These are phyloP conservation scores for Podotricha telesiphe DNA, from an alignment of 2,888 invertebrate genomes.

Conservation along the genomic window DNA sequence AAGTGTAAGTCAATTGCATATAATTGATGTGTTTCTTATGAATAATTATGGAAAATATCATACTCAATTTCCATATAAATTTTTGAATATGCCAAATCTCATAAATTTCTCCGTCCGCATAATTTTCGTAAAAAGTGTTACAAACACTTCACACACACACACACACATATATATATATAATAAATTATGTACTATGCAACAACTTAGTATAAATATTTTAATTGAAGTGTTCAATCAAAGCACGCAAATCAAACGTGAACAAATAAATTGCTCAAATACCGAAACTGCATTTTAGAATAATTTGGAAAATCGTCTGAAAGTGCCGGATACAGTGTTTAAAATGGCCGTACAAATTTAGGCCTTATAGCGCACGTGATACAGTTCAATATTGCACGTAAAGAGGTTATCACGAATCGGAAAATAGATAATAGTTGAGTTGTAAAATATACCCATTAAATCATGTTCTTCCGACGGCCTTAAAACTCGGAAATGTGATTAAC, in stretches of 20 bases:
- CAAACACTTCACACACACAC: neutral
- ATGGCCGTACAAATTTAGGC: slow-evolving; percentile 33
- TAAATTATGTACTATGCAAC: neutral
- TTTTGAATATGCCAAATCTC: no score
- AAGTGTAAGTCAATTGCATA: no score
- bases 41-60: no score
- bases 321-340: slow-evolving; percentile 51
- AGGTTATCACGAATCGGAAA: slow-evolving; percentile 75
- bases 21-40: no score
- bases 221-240: slow-evolving; percentile 29
- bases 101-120: no score
- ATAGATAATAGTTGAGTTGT: slow-evolving; percentile 67
- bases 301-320: slow-evolving; percentile 60
- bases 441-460: slow-evolving; percentile 71
- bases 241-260: slow-evolving; percentile 43
- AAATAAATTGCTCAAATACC: slow-evolving; percentile 32
- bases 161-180: neutral
- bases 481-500: slow-evolving; percentile 61
- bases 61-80: no score
- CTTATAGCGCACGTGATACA: slow-evolving; percentile 29
- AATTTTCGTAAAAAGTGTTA: no score
- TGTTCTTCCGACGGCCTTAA: slow-evolving; percentile 74
- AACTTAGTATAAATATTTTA: slow-evolving; percentile 1
- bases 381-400: slow-evolving; percentile 49
- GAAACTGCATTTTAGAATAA: slow-evolving; percentile 52